Evolutionary conservation across 2,888 invertebrate genomes (phyloP).

Genomic region (Strigamia crassipes): DNA sequence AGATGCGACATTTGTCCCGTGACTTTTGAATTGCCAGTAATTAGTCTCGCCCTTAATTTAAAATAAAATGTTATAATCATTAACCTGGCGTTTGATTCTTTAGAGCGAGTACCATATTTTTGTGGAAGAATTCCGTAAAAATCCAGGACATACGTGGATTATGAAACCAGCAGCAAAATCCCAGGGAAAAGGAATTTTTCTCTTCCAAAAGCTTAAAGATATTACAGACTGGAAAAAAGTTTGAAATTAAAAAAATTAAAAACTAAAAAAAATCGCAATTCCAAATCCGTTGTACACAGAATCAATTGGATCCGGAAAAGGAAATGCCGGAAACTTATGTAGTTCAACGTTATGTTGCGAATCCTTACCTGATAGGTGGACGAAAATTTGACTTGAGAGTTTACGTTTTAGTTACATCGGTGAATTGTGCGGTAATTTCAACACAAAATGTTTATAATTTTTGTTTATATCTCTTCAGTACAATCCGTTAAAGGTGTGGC

Average conservation of each 20-base stretch:
- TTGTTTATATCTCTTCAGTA: conserved; percentile 54
- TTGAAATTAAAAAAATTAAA: conserved; percentile 50
- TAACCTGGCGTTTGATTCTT: conserved; percentile 49
- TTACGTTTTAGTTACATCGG: conserved; percentile 67
- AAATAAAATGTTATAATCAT: too few species aligned
- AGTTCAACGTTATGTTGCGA: conserved; percentile 66
- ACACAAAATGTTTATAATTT: not conserved
- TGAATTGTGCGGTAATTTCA: conserved; percentile 50
- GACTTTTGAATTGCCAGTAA: conserved; percentile 67
- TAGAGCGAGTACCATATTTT: conserved; percentile 67
- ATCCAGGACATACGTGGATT: conserved; percentile 67
- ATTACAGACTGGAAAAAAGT: conserved; percentile 63
- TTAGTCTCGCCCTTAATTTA: conserved; percentile 50
- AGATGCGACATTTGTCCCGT: conserved; percentile 65
- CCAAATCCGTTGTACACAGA: not conserved
- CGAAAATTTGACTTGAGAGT: conserved; percentile 68
- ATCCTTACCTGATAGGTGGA: conserved; percentile 67
- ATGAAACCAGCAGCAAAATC: conserved; percentile 68
- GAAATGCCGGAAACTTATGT: conserved; percentile 58
- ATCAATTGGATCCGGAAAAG: conserved; percentile 12
- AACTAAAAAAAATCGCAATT: not conserved
- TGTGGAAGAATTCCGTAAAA: conserved; percentile 66
- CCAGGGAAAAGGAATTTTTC: conserved; percentile 68
- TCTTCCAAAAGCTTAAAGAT: conserved; percentile 65
- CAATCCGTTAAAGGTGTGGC: conserved; percentile 63